These are phyloP conservation scores for Rhinolophus ferrumequinum DNA, from an alignment of 2,113 vertebrate species.

Conservation along the genomic window DNA sequence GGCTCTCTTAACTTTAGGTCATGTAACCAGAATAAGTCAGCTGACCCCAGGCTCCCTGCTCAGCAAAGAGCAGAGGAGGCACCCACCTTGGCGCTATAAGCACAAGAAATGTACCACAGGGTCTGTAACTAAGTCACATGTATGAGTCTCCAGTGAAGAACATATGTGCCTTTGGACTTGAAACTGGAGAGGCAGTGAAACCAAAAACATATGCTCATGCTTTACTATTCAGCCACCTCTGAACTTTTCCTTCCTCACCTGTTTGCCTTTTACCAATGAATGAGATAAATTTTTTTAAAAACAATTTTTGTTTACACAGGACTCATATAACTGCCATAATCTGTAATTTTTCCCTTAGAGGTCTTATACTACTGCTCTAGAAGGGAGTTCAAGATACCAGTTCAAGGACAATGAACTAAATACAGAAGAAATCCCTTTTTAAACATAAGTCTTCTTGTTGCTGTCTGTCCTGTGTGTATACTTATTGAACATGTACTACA, in stretches of 20 bases:
- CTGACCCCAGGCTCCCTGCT: neutral
- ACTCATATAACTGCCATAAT: neutral
- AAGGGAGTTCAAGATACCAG: neutral
- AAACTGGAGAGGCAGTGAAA: neutral
- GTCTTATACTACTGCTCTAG: neutral
- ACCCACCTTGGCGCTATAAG: neutral
- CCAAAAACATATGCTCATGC: neutral
- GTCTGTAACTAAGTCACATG: neutral
- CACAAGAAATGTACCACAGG: neutral
- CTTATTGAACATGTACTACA: neutral
- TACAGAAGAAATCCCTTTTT: neutral
- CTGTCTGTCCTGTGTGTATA: neutral
- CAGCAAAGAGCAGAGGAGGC: neutral
- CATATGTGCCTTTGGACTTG: neutral
- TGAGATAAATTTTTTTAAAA: neutral
- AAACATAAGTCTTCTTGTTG: neutral
- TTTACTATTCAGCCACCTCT: neutral
- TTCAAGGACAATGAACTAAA: neutral
- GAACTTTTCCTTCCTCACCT: neutral
- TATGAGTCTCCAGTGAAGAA: neutral
- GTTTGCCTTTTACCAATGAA: neutral
- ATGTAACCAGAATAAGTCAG: neutral
- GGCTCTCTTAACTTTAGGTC: neutral
- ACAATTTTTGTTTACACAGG: neutral
- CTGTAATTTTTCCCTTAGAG: neutral